Conservation (phyloP, 2,113 vertebrate species). For the Uria aalge region DNA sequence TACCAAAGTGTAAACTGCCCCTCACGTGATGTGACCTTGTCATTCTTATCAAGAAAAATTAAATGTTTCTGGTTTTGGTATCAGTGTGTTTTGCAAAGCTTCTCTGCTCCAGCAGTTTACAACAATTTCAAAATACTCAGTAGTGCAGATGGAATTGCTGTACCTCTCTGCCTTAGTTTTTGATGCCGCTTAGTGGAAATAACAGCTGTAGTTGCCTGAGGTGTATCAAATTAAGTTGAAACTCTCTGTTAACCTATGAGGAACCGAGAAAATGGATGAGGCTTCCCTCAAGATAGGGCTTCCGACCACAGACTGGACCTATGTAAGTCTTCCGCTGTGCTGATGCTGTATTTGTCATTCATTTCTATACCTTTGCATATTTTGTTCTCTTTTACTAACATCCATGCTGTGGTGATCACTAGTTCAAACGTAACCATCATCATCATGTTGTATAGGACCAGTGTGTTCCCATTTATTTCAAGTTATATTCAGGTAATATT, state of each 20-base stretch:
- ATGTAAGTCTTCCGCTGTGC: background rate
- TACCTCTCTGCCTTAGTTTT: background rate
- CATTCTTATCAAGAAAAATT: background rate
- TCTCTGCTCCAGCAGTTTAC: background rate
- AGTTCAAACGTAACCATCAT: background rate
- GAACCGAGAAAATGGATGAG: background rate
- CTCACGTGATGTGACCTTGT: rapidly evolving
- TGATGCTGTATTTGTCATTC: background rate
- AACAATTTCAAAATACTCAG: background rate
- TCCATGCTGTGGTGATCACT: no score
- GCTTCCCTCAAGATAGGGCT: background rate
- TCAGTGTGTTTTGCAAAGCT: background rate
- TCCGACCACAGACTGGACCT: background rate
- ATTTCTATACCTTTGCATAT: background rate
- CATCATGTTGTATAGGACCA: background rate
- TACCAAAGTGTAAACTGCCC: background rate
- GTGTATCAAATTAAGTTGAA: background rate
- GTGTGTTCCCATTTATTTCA: background rate
- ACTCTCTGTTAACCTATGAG: background rate
- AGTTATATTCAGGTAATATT: background rate
- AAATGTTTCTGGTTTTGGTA: background rate
- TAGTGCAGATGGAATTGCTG: background rate
- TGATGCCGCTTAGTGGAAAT: background rate
- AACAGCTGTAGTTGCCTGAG: background rate
- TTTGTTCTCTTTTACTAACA: background rate